Evolutionary conservation across 1,140 invertebrate species (phyloP).

Genomic region (Probaryconus sp.): DNA sequence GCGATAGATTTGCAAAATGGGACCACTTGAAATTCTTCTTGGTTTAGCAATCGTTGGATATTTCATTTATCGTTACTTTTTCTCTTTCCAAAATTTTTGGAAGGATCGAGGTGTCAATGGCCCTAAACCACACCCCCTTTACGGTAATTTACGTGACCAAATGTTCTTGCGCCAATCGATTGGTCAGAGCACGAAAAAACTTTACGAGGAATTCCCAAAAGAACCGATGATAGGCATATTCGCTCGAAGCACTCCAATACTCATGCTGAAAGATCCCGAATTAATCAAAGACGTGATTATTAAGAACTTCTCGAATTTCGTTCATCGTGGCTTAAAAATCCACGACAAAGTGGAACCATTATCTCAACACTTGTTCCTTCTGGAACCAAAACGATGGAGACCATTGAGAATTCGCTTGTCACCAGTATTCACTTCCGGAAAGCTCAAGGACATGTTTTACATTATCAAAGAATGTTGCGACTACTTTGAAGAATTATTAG

Average conservation of each 20-base stretch:
- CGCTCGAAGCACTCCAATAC: constrained; percentile 65
- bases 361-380: constrained; percentile 66
- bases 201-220: constrained; percentile 64
- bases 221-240: constrained; percentile 76
- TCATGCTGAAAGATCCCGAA: constrained; percentile 75
- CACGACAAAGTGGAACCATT: constrained; percentile 70
- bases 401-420: constrained; percentile 76
- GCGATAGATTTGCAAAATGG: constrained; percentile 36
- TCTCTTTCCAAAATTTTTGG: constrained; percentile 60
- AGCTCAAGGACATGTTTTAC: constrained; percentile 78
- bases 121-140: constrained; percentile 47
- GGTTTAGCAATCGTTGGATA: constrained; percentile 18
- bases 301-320: constrained; percentile 77
- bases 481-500: constrained; percentile 72
- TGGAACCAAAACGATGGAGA: constrained; percentile 77
- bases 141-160: constrained; percentile 38
- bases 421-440: constrained; percentile 77
- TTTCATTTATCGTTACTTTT: constrained; percentile 40
- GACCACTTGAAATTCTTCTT: constrained; percentile 19
- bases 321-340: constrained; percentile 68
- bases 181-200: constrained; percentile 16
- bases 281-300: constrained; percentile 76
- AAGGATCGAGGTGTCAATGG: constrained; percentile 60
- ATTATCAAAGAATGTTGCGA: constrained; percentile 71
- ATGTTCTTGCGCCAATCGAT: constrained; percentile 27